These are phyloP conservation scores for Pandion haliaetus DNA, from an alignment of 2,113 vertebrate species.

Conservation along the genomic window DNA sequence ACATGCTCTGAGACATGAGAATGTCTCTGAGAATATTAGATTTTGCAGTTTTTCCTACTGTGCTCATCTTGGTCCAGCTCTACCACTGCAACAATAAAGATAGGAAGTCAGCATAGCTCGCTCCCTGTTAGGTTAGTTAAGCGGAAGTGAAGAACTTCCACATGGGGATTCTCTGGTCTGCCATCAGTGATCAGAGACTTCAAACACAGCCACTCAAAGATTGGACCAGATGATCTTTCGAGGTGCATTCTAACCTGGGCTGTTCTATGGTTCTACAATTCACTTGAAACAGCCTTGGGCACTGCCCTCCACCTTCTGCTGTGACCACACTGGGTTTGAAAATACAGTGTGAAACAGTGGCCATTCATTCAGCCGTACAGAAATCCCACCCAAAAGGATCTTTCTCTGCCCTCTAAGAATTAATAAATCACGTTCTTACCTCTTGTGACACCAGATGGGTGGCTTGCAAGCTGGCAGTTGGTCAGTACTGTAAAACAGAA, in stretches of 20 bases:
- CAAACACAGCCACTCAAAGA: not conserved
- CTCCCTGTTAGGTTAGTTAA: not conserved
- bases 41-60: not conserved
- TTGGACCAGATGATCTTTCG: not conserved
- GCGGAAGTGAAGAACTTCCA: not conserved
- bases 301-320: not conserved
- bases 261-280: not conserved
- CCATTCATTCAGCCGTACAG: not conserved
- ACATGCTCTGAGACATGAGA: not conserved
- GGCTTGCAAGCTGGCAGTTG: not conserved
- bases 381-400: not conserved
- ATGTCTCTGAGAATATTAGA: not conserved
- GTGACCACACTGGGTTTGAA: not conserved
- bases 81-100: not conserved
- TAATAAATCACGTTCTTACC: slow-evolving; percentile 32
- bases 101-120: not conserved
- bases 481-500: slow-evolving; percentile 54
- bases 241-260: not conserved
- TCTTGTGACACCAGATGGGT: not conserved
- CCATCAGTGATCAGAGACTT: not conserved
- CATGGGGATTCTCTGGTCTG: not conserved
- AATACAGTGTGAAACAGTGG: not conserved
- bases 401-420: not conserved
- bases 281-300: not conserved
- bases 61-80: not conserved